Base-by-base conservation (phyloP, 1,140 invertebrate species). In the Araneus ventricosus region DNA sequence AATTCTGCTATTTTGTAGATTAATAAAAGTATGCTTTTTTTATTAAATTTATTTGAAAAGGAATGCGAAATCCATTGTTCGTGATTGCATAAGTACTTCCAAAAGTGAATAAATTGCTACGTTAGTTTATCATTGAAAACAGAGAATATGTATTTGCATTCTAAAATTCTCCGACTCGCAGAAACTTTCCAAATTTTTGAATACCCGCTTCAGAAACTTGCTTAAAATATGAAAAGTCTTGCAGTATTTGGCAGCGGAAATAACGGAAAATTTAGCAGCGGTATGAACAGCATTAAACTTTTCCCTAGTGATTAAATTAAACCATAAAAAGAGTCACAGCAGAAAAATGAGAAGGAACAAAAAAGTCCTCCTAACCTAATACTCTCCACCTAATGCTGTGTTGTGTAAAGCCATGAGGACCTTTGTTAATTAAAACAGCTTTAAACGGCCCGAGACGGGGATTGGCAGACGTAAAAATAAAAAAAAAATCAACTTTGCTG, bases 401-500 rank as follows among this genome's bases (percentile, higher is more conserved):
- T 75, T 37, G 70, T 75, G 30, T 75, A 37, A 75, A 75, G 70
- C 30, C 34, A 75, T 4, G 70, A 75, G 70, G 10, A 75, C 70
- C 70, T 37, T 37, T 75, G 70, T 75, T 75, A 75, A 75, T 75
- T 75, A 75, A 75, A 75, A 75, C 39, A 41, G 41, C n/a, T 82
- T 45, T 82, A 82, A 82, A n/a, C 41, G n/a, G 22, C 20, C 4
- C 41, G 24, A 39, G 39, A 45, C 4, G 24, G 24, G 80, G 39
- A 45, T 82, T 82, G 37, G 80, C 37, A 82, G 39, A 10, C 80
- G 22, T 10, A 82, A 39, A 8, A 24, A 27, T n/a, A 45, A 52
- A 39, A 80, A 39, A 45, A 82, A 52, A 82, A 27, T 22, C 30
- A 80, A 27, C 75, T n/a, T 52, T 79, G n/a, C 70, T 79, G 22